Evolutionary conservation across 2,113 vertebrate genomes (phyloP).

Genomic region (Nothocercus nigrocapillus): DNA sequence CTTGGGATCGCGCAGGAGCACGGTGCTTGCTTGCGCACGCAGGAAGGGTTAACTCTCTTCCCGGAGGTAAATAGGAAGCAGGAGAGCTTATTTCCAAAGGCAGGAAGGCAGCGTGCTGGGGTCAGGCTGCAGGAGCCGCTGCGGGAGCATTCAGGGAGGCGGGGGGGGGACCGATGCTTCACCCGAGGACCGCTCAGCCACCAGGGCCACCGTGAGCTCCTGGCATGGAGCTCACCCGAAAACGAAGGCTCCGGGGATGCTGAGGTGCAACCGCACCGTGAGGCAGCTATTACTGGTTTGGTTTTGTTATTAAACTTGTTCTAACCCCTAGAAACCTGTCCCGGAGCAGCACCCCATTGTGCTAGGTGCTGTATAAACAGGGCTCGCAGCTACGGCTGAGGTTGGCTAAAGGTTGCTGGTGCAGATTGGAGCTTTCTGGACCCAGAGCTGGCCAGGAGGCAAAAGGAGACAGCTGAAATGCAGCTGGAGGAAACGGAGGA

Average conservation of each 20-base stretch:
- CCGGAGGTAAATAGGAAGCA: neutral
- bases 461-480: neutral
- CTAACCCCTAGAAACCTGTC: neutral
- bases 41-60: neutral
- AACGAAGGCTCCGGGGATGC: neutral
- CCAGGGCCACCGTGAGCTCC: neutral
- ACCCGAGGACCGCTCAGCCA: neutral
- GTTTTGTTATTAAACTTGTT: conserved; percentile 31
- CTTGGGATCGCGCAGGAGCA: neutral
- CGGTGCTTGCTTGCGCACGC: neutral
- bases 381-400: neutral
- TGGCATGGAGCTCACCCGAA: neutral
- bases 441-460: neutral
- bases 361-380: conserved; percentile 33
- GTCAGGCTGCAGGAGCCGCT: neutral
- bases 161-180: neutral
- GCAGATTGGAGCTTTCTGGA: neutral
- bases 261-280: neutral
- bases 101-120: neutral
- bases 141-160: neutral
- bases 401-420: conserved; percentile 22
- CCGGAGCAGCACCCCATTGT: neutral
- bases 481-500: neutral
- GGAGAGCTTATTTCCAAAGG: neutral
- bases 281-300: conserved; percentile 20